A percentile compares a stretch with the other conserved stretches of the same genome.
phyloP scores from a whole-genome alignment of 2,797 vertebrate genomes.

The Neostethus bicornis region DNA sequence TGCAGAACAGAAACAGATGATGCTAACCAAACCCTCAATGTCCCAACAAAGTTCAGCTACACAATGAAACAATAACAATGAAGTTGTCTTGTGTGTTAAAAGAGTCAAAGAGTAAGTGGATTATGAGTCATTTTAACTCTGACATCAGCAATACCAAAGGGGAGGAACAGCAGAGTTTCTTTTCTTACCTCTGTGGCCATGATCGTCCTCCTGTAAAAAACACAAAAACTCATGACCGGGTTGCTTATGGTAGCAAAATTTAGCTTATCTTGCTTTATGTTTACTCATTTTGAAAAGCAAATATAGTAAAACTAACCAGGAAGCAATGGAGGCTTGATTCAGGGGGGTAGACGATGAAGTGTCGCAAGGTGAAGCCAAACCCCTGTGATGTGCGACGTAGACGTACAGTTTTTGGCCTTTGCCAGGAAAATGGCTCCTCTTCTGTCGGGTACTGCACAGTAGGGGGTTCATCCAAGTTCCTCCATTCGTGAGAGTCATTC shows the following conservation, averaged over 20 bases:
- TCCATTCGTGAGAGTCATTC: slow-evolving; percentile 83
- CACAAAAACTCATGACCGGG: slow-evolving; percentile 36
- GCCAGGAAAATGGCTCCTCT: slow-evolving; percentile 94
- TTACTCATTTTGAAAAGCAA: slow-evolving; percentile 23
- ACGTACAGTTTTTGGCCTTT: slow-evolving; percentile 89
- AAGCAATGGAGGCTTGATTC: slow-evolving; percentile 91
- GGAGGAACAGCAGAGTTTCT: slow-evolving; percentile 18
- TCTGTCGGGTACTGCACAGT: slow-evolving; percentile 80
- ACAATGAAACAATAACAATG: slow-evolving; percentile 51
- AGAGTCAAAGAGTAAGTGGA: slow-evolving; percentile 41
- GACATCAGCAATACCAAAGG: slow-evolving; percentile 51
- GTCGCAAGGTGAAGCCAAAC: slow-evolving; percentile 96
- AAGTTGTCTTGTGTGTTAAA: slow-evolving; percentile 52
- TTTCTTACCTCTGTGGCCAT: slow-evolving; percentile 77
- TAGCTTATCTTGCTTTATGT: slow-evolving; percentile 19
- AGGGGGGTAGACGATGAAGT: slow-evolving; percentile 98
- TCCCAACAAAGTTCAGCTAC: slow-evolving; percentile 66
- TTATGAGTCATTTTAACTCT: slow-evolving; percentile 57
- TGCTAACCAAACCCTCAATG: slow-evolving; percentile 63
- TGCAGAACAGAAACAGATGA: slow-evolving; percentile 66
- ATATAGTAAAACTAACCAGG: slow-evolving; percentile 78
- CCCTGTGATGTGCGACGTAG: slow-evolving; percentile 90
- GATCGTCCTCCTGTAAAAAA: slow-evolving; percentile 77
- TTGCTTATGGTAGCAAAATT: slow-evolving; percentile 22
- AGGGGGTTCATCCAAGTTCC: slow-evolving; percentile 76